Conservation (phyloP, 2,797 vertebrate species). For the Pristis pectinata region DNA sequence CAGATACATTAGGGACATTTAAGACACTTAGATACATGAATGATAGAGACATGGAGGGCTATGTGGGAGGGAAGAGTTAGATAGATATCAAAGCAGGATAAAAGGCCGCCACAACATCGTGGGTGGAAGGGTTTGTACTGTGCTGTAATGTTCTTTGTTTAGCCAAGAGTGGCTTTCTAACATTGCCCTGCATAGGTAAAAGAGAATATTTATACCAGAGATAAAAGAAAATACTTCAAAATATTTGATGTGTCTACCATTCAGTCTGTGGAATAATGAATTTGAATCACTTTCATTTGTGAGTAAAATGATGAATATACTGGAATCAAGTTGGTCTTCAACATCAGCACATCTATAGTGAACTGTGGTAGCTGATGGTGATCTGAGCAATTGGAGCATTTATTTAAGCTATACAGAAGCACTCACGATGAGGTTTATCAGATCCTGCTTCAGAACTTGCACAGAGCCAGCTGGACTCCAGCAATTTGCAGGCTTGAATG, state of each 20-base stretch:
- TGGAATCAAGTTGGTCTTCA: neutral
- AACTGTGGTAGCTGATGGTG: neutral
- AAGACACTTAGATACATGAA: too few relatives aligned
- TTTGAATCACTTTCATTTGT: neutral
- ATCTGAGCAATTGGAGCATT: neutral
- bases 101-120: too few relatives aligned
- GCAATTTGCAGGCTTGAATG: slow-evolving; percentile 12
- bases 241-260: neutral
- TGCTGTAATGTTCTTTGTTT: too few relatives aligned
- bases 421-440: slow-evolving; percentile 23
- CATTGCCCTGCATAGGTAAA: neutral
- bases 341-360: neutral
- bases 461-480: slow-evolving; percentile 13
- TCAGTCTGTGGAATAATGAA: neutral
- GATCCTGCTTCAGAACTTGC: neutral
- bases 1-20: too few relatives aligned
- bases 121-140: too few relatives aligned
- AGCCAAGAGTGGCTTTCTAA: neutral
- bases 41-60: too few relatives aligned
- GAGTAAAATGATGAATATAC: neutral
- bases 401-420: slow-evolving; percentile 10
- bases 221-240: neutral
- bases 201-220: neutral
- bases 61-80: too few relatives aligned
- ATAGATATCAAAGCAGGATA: too few relatives aligned